Evolutionary conservation across 2,797 vertebrate genomes (phyloP).

Genomic region (Varecia variegata): DNA sequence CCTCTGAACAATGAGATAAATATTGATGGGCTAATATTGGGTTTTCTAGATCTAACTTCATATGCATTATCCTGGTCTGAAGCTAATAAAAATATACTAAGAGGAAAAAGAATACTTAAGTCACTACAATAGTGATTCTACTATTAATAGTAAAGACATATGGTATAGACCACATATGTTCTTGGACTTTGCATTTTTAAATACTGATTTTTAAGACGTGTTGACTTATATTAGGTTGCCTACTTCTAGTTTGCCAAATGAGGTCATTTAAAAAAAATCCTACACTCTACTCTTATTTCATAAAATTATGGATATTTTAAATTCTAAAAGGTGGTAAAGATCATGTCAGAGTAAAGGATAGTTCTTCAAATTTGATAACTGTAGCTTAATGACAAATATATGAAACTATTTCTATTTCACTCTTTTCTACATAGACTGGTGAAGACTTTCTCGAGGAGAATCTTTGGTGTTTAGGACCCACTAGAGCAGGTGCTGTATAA

Average conservation of each 20-base stretch:
- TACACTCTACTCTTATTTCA: neutral
- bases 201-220: neutral
- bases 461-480: neutral
- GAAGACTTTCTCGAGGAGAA: neutral
- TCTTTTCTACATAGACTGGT: neutral
- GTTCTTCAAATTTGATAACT: neutral
- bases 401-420: neutral
- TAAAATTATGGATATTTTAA: conserved; percentile 12
- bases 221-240: neutral
- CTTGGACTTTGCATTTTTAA: neutral
- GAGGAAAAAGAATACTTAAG: neutral
- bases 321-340: neutral
- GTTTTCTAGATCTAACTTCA: neutral
- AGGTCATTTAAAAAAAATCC: neutral
- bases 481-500: neutral
- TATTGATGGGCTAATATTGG: neutral
- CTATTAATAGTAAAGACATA: neutral
- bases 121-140: neutral
- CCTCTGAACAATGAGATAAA: neutral
- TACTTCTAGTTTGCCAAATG: neutral
- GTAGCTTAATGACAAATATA: neutral
- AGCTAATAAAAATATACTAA: neutral
- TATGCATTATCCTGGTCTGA: neutral
- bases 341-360: neutral
- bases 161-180: neutral